Conservation (phyloP, 2,113 vertebrate genomes). For the Capra hircus region DNA sequence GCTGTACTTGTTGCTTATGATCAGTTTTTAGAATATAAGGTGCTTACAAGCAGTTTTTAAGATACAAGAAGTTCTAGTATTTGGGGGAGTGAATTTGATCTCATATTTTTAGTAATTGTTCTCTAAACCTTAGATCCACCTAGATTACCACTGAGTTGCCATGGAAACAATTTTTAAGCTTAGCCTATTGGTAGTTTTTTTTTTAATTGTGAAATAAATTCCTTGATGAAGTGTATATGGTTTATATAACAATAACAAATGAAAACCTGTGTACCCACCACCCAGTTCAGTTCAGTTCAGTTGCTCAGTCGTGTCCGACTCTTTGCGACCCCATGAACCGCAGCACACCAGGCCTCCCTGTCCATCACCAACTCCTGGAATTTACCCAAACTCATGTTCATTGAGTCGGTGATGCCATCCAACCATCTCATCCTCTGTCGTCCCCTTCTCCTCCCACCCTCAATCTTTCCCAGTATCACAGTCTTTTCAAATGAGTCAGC, state of each 20-base stretch:
- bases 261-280: neutral
- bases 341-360: neutral
- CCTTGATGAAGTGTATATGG: neutral
- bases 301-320: rapidly evolving
- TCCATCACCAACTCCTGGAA: neutral
- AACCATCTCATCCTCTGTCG: neutral
- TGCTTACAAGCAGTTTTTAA: neutral
- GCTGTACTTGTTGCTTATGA: neutral
- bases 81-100: neutral
- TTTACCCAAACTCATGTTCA: neutral
- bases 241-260: neutral
- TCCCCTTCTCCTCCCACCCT: neutral
- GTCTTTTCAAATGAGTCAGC: neutral
- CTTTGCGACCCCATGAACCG: neutral
- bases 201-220: neutral
- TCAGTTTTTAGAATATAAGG: neutral
- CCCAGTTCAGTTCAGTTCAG: neutral
- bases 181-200: neutral
- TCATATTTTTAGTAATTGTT: neutral
- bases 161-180: neutral
- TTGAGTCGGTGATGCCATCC: neutral
- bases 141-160: neutral
- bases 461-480: neutral
- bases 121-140: neutral
- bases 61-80: neutral